phyloP scores from a whole-genome alignment of 1,140 invertebrate species.

The Drosophila albomicans region DNA sequence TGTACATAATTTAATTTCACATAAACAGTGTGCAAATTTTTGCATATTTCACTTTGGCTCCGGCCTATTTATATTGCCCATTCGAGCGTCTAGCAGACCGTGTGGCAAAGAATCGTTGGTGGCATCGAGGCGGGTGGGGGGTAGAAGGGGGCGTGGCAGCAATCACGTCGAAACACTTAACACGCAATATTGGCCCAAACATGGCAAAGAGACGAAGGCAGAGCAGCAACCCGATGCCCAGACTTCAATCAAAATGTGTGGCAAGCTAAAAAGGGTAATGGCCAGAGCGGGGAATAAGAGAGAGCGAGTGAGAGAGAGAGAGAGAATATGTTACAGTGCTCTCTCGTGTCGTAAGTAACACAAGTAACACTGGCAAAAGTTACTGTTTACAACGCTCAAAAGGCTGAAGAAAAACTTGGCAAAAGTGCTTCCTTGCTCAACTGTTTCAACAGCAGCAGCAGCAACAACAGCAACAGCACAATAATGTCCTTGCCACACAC shows the following conservation, averaged over 20 bases:
- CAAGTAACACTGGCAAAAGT: slow-evolving; percentile 14
- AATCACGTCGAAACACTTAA: slow-evolving; percentile 29
- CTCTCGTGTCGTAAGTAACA: background rate
- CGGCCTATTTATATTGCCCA: slow-evolving; percentile 53
- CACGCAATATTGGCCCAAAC: slow-evolving; percentile 34
- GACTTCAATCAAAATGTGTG: slow-evolving; percentile 33
- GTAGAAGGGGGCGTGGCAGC: background rate
- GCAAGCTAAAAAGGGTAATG: background rate
- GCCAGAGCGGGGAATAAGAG: background rate
- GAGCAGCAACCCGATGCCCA: background rate
- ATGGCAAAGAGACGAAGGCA: background rate
- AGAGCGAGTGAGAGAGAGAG: background rate
- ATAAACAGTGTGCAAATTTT: slow-evolving; percentile 49
- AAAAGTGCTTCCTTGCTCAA: slow-evolving; percentile 8
- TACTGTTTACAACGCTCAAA: slow-evolving; percentile 10
- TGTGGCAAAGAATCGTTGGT: no score
- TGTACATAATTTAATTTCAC: slow-evolving; percentile 51
- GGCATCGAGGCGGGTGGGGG: background rate
- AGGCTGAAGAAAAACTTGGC: slow-evolving; percentile 2
- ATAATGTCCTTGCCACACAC: background rate
- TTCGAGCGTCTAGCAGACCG: slow-evolving; percentile 24
- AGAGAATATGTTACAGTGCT: background rate
- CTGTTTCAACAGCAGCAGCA: background rate
- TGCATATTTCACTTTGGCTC: slow-evolving; percentile 38
- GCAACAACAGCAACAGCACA: no score